phyloP scores from a whole-genome alignment of 2,797 vertebrate species.

The Kryptopterus vitreolus region DNA sequence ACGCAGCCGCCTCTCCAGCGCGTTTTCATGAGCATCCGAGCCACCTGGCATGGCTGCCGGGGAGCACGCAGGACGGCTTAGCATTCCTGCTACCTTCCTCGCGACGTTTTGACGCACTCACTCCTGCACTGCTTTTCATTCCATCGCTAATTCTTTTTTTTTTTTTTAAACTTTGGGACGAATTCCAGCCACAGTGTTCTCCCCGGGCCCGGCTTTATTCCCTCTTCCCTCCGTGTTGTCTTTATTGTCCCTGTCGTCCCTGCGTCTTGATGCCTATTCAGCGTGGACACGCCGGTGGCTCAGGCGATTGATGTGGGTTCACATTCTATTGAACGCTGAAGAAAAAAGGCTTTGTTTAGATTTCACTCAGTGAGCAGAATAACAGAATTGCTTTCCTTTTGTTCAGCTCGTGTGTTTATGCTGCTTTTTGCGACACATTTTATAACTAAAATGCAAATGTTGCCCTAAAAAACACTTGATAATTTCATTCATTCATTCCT shows the following conservation, averaged over 20 bases:
- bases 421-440: no score
- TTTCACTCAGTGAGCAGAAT: neutral
- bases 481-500: no score
- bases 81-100: neutral
- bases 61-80: neutral
- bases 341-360: neutral
- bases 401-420: neutral
- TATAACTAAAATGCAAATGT: no score
- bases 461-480: neutral
- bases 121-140: neutral
- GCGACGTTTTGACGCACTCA: neutral
- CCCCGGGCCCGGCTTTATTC: neutral
- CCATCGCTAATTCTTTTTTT: neutral
- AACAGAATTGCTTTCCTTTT: neutral
- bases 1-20: neutral
- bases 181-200: conserved; percentile 1
- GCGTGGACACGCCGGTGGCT: conserved; percentile 47
- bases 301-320: conserved; percentile 23
- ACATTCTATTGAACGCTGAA: conserved; percentile 52
- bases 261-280: conserved; percentile 60
- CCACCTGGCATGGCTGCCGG: conserved; percentile 60
- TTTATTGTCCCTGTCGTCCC: conserved; percentile 35
- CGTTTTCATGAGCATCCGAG: conserved; percentile 56
- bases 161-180: neutral
- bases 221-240: neutral